phyloP scores from a whole-genome alignment of 2,113 vertebrate species.

The Pollachius pollachius region DNA sequence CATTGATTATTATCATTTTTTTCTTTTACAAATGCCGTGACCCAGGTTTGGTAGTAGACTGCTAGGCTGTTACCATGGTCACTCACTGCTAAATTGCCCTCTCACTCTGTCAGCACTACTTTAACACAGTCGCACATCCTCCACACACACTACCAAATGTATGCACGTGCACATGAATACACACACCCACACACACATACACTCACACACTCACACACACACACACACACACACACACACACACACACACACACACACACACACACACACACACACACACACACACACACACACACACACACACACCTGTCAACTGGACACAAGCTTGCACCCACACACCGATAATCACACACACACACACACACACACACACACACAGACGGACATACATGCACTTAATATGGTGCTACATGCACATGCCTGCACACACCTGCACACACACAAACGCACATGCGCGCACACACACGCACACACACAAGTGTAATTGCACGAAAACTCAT shows the following conservation, averaged over 20 bases:
- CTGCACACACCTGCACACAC: too few species aligned
- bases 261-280: background rate
- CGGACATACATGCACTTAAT: too few species aligned
- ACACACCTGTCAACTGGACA: too few species aligned
- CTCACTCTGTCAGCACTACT: constrained; percentile 54
- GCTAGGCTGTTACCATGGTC: constrained; percentile 51
- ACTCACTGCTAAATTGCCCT: constrained; percentile 33
- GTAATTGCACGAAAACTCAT: background rate
- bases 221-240: constrained; percentile 18
- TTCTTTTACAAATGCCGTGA: constrained; percentile 24
- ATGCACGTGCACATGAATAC: constrained; percentile 8
- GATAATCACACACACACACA: too few species aligned
- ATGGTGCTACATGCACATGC: too few species aligned
- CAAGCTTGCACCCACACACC: too few species aligned
- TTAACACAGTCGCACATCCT: constrained; percentile 8
- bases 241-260: background rate
- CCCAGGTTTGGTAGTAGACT: constrained; percentile 24
- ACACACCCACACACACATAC: constrained; percentile 9
- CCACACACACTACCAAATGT: constrained; percentile 8
- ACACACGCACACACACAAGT: constrained; percentile 18
- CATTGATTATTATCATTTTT: constrained; percentile 24
- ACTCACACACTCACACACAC: constrained; percentile 5
- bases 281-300: constrained; percentile 10
- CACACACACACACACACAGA: too few species aligned
- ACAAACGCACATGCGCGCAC: background rate